phyloP scores from a whole-genome alignment of 64 coral and sea anemone genomes.

The Pocillopora verrucosa region DNA sequence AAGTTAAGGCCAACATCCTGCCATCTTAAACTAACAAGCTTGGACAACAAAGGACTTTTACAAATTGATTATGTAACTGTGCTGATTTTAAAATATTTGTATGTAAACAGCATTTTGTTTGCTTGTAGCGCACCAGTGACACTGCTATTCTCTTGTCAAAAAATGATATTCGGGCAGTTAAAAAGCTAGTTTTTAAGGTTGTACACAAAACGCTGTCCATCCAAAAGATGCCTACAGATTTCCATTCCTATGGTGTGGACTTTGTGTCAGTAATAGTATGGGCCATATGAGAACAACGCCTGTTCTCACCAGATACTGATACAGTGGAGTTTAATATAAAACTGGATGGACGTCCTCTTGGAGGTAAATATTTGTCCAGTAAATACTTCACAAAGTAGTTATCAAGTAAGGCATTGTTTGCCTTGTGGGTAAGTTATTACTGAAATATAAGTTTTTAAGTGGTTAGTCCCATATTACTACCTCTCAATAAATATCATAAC shows the following conservation, averaged over 20 bases:
- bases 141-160: constrained; percentile 41
- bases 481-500: not conserved
- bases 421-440: no score
- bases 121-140: constrained; percentile 38
- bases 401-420: no score
- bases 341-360: constrained; percentile 54
- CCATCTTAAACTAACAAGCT: no score
- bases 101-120: not conserved
- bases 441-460: no score
- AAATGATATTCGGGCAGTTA: constrained; percentile 59
- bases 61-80: no score
- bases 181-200: constrained; percentile 56
- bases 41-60: no score
- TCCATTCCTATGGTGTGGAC: constrained; percentile 37
- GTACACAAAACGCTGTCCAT: constrained; percentile 38
- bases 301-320: constrained; percentile 12
- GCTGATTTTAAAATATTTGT: no score
- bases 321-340: constrained; percentile 55
- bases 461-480: not conserved
- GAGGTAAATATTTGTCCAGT: constrained; percentile 3
- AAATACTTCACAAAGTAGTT: not conserved
- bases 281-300: constrained; percentile 50
- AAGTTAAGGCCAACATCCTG: no score
- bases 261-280: constrained; percentile 44
- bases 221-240: constrained; percentile 26